Evolutionary conservation across 2,797 vertebrate genomes (phyloP), one percentile per base, ranked within the genome.

Genomic region (Microchirus variegatus): DNA sequence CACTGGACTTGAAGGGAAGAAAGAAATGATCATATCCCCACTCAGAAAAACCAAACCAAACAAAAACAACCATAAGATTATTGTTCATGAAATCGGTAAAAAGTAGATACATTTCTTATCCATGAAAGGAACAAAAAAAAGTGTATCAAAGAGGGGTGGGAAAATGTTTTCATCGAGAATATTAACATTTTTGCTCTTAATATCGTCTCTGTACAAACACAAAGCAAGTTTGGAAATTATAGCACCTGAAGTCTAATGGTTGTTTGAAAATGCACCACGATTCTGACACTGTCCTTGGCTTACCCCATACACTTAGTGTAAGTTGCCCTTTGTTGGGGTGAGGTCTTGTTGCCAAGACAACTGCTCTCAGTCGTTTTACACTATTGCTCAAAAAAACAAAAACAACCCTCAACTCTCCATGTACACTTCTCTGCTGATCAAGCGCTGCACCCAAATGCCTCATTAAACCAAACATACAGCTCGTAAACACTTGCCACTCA

Each of bases 211-310:
- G 85, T 87, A 92, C 85, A 92, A 91, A 88, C 78, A 79, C 76
- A 82, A 89, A 87, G 61, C 73, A 81, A 79, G 75, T 90, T 88
- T 85, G 86, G 75, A 90, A 92, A 87, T 75, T 85, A 91, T 91
- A 94, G 93, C 92, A 94, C 93, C 93, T 90, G 89, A 91, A 91
- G 81, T 89, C 84, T 74, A 87, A 84, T 69, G 18, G 82, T 78
- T 77, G 77, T 86, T 75, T 80, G 53, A 87, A 84, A 87, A 89
- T 80, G 83, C 83, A 88, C 82, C 86, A 81, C 83, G 76, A 78
- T 59, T 72, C 70, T 11, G 53, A 75, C 66, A 63, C 55, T 52
- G 60, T 75, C 63, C 77, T 72, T 79, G 74, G 80, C 63, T 77
- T 59, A 26, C 54, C 60, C 60, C 64, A 1, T 26, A 53, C 60